Percentiles rank a stretch among this genome's conserved stretches.
These are phyloP conservation scores for Armadillidium nasatum DNA, from an alignment of 1,140 invertebrate genomes.

Conservation along the genomic window DNA sequence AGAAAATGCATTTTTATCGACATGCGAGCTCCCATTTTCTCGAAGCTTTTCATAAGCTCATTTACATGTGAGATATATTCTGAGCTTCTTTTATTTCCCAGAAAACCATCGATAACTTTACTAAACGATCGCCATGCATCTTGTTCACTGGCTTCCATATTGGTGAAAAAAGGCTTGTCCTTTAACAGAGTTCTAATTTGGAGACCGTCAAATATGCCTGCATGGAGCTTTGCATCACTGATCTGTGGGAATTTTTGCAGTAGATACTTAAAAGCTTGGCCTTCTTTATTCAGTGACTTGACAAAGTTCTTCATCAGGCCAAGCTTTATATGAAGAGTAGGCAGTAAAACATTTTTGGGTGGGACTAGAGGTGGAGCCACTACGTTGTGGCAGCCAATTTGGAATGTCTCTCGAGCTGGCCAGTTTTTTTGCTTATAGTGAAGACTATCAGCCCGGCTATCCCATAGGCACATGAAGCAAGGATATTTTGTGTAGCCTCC, in stretches of 20 bases:
- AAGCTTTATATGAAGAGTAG: no score
- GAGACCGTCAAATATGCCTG: constrained; percentile 1
- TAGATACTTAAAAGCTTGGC: constrained; percentile 8
- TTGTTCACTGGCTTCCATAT: background rate
- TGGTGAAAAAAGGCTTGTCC: background rate
- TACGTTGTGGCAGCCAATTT: background rate
- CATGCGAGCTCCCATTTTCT: no score
- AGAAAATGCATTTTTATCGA: no score
- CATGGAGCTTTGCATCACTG: background rate
- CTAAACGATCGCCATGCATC: background rate
- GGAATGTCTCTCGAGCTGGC: no score
- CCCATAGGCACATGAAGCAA: constrained; percentile 9
- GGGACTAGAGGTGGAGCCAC: background rate
- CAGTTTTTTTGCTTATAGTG: background rate
- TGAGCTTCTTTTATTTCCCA: background rate
- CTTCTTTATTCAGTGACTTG: no score
- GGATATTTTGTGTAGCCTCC: background rate
- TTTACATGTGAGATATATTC: background rate
- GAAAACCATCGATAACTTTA: background rate
- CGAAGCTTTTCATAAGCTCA: no score
- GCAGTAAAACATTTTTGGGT: no score
- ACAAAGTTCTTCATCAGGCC: no score
- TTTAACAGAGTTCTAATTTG: constrained; percentile 7
- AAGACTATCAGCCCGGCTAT: background rate
- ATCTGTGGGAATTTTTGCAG: constrained; percentile 13